These are phyloP conservation scores for Osmoderma eremita DNA, from an alignment of 2,888 invertebrate genomes.

Conservation along the genomic window DNA sequence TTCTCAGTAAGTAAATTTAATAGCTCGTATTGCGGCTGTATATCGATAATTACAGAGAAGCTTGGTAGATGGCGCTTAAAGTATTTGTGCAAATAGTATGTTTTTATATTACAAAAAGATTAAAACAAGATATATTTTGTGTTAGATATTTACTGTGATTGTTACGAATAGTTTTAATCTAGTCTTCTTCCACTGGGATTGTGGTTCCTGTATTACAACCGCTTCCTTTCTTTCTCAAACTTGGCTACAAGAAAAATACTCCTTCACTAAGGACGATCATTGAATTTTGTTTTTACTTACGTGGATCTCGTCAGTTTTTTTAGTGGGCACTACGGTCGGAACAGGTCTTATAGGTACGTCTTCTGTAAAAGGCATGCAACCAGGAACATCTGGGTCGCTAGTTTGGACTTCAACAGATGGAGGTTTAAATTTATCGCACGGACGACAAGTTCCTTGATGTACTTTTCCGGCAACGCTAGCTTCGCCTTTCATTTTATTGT, in stretches of 20 bases:
- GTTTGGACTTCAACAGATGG: not conserved
- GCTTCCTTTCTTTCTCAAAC: constrained; percentile 8
- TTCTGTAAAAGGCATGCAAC: constrained; percentile 42
- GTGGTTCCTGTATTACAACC: constrained; percentile 10
- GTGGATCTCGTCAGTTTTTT: constrained; percentile 2
- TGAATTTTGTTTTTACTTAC: constrained; percentile 23
- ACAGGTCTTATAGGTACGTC: constrained; percentile 33
- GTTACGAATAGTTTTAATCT: too few relatives aligned
- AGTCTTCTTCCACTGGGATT: constrained; percentile 26
- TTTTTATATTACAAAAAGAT: too few relatives aligned
- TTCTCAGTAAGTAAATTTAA: constrained; percentile 48
- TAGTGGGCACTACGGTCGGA: not conserved
- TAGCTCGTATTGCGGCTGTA: too few relatives aligned
- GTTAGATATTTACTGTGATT: not conserved
- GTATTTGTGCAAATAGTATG: too few relatives aligned
- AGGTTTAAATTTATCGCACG: constrained; percentile 21
- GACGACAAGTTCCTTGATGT: constrained; percentile 12
- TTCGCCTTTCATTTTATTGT: not conserved
- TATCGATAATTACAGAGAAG: too few relatives aligned
- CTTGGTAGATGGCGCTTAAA: too few relatives aligned
- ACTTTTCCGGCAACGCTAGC: not conserved
- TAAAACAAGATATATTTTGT: too few relatives aligned
- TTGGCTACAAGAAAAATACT: constrained; percentile 20
- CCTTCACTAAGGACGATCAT: too few relatives aligned
- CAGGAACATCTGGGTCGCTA: constrained; percentile 8